phyloP scores from a whole-genome alignment of 1,140 invertebrate species.

The Orussus abietinus region DNA sequence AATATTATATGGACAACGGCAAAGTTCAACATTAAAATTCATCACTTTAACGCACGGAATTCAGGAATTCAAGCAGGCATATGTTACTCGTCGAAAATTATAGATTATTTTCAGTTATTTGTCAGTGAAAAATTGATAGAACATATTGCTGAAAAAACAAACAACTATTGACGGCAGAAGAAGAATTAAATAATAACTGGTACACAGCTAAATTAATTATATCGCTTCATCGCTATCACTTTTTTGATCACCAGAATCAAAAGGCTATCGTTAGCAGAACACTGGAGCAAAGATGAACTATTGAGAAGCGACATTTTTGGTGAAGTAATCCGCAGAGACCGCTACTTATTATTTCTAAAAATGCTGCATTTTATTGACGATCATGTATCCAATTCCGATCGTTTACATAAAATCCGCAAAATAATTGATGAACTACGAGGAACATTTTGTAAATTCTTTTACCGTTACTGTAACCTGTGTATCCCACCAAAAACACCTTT shows the following conservation, averaged over 20 bases:
- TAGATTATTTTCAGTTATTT: conserved; percentile 10
- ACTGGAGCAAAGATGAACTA: conserved; percentile 10
- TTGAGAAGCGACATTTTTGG: conserved; percentile 13
- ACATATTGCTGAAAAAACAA: conserved; percentile 11
- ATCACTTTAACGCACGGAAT: conserved; percentile 9
- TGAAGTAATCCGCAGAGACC: conserved; percentile 10
- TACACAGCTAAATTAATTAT: conserved; percentile 11
- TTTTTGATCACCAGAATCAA: conserved; percentile 8
- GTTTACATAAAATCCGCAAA: conserved; percentile 11
- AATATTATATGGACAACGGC: conserved; percentile 12
- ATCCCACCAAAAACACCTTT: no score
- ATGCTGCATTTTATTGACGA: conserved; percentile 10
- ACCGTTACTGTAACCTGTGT: no score
- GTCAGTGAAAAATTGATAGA: conserved; percentile 4
- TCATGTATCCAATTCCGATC: conserved; percentile 8
- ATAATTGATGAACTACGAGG: no score
- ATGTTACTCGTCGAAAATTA: conserved; percentile 5
- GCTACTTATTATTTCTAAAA: conserved; percentile 11
- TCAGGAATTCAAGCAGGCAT: conserved; percentile 9
- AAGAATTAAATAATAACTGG: conserved; percentile 11
- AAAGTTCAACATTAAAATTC: conserved; percentile 11
- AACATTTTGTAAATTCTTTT: no score
- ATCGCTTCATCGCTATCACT: conserved; percentile 7
- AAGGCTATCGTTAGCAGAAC: conserved; percentile 9
- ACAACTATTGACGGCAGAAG: conserved; percentile 8